Conservation (phyloP, 2,113 vertebrate species). For the Athene noctua region DNA sequence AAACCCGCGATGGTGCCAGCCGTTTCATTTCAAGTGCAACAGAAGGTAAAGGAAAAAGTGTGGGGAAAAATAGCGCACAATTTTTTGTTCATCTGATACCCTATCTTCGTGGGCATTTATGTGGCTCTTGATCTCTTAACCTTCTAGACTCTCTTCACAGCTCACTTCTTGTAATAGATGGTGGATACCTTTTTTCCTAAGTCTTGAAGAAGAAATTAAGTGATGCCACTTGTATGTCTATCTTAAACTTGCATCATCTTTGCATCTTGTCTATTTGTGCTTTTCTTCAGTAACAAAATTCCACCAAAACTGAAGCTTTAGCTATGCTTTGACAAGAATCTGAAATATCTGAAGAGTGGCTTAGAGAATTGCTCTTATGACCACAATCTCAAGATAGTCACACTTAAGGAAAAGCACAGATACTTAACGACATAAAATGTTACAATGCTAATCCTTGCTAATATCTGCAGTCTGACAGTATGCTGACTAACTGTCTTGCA, state of each 20-base stretch:
- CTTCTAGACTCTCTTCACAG: slow-evolving; percentile 69
- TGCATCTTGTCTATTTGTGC: slow-evolving; percentile 53
- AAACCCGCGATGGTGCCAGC: slow-evolving; percentile 94
- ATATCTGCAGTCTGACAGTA: slow-evolving; percentile 45
- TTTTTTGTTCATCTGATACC: slow-evolving; percentile 52
- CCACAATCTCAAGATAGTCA: background rate
- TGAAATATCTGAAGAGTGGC: background rate
- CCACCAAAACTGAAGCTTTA: slow-evolving; percentile 17
- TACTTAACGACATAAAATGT: background rate
- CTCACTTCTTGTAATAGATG: slow-evolving; percentile 69
- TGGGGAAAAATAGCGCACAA: background rate
- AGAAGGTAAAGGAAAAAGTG: slow-evolving; percentile 89
- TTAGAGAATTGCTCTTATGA: background rate
- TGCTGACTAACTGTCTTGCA: slow-evolving; percentile 54
- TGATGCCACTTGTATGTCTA: background rate
- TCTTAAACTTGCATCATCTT: slow-evolving; percentile 26
- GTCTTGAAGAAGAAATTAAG: background rate
- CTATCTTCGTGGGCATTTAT: slow-evolving; percentile 72
- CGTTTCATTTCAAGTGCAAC: slow-evolving; percentile 87
- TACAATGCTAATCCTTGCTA: slow-evolving; percentile 62
- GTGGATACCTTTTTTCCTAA: slow-evolving; percentile 49
- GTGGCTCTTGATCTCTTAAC: slow-evolving; percentile 74
- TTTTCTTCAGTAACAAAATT: slow-evolving; percentile 48
- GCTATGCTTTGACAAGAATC: background rate
- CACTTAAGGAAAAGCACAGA: slow-evolving; percentile 53